Evolutionary conservation across 2,113 vertebrate genomes (phyloP).

Genomic region (Erythrocebus patas): DNA sequence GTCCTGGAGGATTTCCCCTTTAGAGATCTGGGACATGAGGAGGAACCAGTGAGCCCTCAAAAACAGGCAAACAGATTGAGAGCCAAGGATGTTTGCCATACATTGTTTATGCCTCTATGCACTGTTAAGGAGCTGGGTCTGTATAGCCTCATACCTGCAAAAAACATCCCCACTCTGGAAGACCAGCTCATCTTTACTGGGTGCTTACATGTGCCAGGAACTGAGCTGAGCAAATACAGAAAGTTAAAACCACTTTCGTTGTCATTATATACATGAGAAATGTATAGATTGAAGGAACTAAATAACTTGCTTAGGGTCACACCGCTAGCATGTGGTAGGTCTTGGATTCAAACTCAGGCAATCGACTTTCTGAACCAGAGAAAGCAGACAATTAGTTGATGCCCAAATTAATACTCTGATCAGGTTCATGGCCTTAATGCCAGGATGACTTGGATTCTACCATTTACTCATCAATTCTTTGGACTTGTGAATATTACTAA

Average conservation of each 20-base stretch:
- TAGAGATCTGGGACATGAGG: not conserved
- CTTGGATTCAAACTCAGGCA: not conserved
- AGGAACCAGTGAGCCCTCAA: not conserved
- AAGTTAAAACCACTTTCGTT: not conserved
- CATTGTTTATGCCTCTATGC: not conserved
- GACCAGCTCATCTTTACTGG: not conserved
- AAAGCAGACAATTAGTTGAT: not conserved
- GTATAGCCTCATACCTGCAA: not conserved
- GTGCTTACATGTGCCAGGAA: not conserved
- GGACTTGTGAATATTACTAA: not conserved
- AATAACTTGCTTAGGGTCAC: not conserved
- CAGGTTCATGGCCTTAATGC: not conserved
- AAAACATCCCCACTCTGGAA: too few relatives aligned
- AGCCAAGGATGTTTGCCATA: too few relatives aligned
- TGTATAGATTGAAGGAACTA: not conserved
- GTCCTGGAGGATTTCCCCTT: not conserved
- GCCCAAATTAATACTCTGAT: not conserved
- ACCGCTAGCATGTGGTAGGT: not conserved
- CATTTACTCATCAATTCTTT: not conserved
- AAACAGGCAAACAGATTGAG: not conserved
- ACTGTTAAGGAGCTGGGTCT: not conserved
- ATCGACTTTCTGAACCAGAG: not conserved
- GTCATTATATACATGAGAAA: not conserved
- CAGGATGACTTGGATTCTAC: not conserved
- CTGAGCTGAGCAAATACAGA: not conserved